These are phyloP conservation scores for Eurytoma californica DNA, from an alignment of 2,888 invertebrate genomes.

Conservation along the genomic window DNA sequence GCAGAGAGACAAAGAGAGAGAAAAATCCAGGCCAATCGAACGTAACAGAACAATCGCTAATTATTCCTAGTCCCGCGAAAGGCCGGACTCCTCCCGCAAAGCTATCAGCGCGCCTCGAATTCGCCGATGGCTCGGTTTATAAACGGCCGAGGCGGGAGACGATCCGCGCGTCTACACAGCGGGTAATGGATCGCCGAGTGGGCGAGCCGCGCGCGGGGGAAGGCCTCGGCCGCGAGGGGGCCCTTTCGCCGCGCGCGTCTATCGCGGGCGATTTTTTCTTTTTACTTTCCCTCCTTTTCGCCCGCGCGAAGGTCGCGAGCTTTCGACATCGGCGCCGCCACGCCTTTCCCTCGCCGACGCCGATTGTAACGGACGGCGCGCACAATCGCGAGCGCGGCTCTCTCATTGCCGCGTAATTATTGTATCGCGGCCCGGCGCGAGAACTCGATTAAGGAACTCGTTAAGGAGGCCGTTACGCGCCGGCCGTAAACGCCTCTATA, in stretches of 20 bases:
- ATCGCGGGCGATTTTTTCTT: constrained; percentile 7
- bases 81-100: constrained; percentile 23
- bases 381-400: constrained; percentile 24
- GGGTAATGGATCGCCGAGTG: too few relatives aligned
- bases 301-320: constrained; percentile 48
- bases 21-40: constrained; percentile 14
- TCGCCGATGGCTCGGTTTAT: too few relatives aligned
- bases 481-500: too few relatives aligned
- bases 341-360: constrained; percentile 31
- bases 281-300: constrained; percentile 16
- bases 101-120: constrained; percentile 14
- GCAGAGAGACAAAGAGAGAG: constrained; percentile 15
- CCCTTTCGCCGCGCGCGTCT: too few relatives aligned
- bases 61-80: constrained; percentile 28
- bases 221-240: too few relatives aligned
- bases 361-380: constrained; percentile 25
- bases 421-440: constrained; percentile 3
- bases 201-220: too few relatives aligned
- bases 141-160: too few relatives aligned
- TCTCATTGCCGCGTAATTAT: constrained; percentile 33
- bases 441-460: constrained; percentile 39
- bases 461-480: neutral
- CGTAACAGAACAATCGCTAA: constrained; percentile 36
- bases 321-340: constrained; percentile 47
- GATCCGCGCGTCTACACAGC: too few relatives aligned